Conservation (phyloP, 2,797 vertebrate species). For the Molossus molossus region DNA sequence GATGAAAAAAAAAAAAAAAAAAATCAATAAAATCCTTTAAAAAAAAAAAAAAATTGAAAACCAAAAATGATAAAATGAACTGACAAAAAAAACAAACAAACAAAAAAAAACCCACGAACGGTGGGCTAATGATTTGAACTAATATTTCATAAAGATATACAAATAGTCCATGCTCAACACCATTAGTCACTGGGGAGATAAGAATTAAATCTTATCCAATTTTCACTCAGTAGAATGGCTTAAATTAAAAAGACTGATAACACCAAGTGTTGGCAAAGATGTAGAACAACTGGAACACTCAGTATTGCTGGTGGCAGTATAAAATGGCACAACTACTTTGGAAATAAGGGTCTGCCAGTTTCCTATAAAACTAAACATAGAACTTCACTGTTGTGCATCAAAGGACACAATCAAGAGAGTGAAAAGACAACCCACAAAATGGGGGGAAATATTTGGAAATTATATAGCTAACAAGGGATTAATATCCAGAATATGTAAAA, state of each 20-base stretch:
- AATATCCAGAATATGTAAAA: background rate
- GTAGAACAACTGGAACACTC: background rate
- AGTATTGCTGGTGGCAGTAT: background rate
- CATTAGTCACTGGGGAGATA: background rate
- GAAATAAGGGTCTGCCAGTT: background rate
- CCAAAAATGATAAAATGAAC: background rate
- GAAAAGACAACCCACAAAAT: background rate
- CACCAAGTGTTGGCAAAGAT: background rate
- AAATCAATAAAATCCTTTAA: too few species aligned
- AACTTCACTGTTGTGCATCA: background rate
- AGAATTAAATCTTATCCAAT: background rate
- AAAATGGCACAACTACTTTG: background rate
- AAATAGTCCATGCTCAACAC: background rate
- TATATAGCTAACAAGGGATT: background rate
- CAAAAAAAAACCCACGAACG: background rate
- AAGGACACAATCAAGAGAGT: background rate
- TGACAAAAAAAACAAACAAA: background rate
- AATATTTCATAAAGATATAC: background rate
- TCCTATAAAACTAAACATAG: constrained; percentile 53
- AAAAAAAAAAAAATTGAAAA: too few species aligned
- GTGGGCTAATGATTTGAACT: background rate
- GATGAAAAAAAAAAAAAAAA: too few species aligned
- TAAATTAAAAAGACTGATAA: background rate
- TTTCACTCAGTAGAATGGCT: background rate
- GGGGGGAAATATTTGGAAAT: background rate